Percentiles rank a stretch among this genome's conserved stretches.
Conservation (phyloP, 2,888 invertebrate genomes). For the Anthrax anthrax region DNA sequence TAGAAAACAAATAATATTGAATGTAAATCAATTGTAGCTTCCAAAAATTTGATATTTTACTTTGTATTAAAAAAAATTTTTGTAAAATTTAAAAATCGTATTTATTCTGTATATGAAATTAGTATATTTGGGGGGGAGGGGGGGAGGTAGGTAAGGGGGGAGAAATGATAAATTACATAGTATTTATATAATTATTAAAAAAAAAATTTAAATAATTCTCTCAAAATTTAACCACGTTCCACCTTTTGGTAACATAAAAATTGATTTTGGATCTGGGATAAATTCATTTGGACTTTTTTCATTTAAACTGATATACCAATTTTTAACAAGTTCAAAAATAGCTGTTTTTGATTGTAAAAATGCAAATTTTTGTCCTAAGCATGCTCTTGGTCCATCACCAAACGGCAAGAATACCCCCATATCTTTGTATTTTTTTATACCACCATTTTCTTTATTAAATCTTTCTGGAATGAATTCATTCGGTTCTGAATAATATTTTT, state of each 20-base stretch:
- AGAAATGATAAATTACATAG: too few relatives aligned
- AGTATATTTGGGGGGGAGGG: too few relatives aligned
- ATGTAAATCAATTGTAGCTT: too few relatives aligned
- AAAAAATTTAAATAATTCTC: neutral
- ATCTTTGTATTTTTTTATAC: constrained; percentile 17
- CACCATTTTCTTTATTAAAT: constrained; percentile 29
- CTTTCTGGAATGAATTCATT: constrained; percentile 39
- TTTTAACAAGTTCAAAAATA: constrained; percentile 19
- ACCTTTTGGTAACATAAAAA: constrained; percentile 22
- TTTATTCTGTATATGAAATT: too few relatives aligned
- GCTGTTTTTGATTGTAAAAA: constrained; percentile 23
- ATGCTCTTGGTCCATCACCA: constrained; percentile 32
- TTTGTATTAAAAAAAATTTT: too few relatives aligned
- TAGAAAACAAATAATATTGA: too few relatives aligned
- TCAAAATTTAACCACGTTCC: constrained; percentile 27
- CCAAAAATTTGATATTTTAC: too few relatives aligned
- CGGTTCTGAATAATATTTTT: constrained; percentile 36
- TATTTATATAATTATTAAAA: too few relatives aligned
- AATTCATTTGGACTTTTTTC: constrained; percentile 18
- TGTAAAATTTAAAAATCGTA: too few relatives aligned
- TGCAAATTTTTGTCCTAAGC: constrained; percentile 27
- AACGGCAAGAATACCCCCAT: constrained; percentile 28
- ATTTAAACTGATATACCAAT: constrained; percentile 20
- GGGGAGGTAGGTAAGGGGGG: too few relatives aligned
- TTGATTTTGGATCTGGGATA: constrained; percentile 19